Evolutionary conservation across 2,113 vertebrate species (phyloP), one percentile per base, ranked within the genome.

Genomic region (Arvicanthis niloticus): DNA sequence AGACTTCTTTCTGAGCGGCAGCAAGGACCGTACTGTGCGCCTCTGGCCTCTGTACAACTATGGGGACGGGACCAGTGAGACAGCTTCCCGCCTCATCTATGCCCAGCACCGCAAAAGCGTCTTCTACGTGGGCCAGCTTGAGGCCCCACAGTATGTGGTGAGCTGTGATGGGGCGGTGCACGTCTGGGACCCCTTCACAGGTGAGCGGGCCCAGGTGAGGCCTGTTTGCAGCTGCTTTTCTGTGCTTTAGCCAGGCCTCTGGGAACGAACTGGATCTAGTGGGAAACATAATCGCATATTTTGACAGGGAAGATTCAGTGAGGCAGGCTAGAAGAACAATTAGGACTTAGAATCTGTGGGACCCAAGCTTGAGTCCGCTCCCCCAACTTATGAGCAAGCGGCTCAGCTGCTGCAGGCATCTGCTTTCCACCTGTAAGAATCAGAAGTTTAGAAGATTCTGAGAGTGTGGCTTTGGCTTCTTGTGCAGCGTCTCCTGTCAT

Each of bases 81-180:
- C 99, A 16, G 99, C 99, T 0, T 98, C 99, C 0, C 98, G 99
- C 89, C 98, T 99, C 72, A 98, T 99, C 0, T 99, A 99, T 0
- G 48, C 97, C 0, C 99, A 99, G 96, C 99, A 99, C 98, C 99
- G 99, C 92, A 99, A 99, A 93, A 99, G 99, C 0, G 98, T 99
- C 90, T 99, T 99, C 98, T 99, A 99, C 0, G 99, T 99, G 13
- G 99, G 99, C 94, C 99, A 99, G 97, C 98, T 99, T 10, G 99
- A 99, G 94, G 98, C 99, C 11, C 99, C 99, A 0, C 99, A 99
- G 98, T 99, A 99, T 0, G 99, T 99, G n/a, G 99, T 99, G 97
- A 99, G 99, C 99, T 99, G 99, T n/a, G 99, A 99, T 1, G 99
- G 99, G 31, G 99, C 99, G 0, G 98, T 99, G 81, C 99, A 99